phyloP scores from a whole-genome alignment of 2,797 vertebrate genomes.

The Lithobates pipiens region DNA sequence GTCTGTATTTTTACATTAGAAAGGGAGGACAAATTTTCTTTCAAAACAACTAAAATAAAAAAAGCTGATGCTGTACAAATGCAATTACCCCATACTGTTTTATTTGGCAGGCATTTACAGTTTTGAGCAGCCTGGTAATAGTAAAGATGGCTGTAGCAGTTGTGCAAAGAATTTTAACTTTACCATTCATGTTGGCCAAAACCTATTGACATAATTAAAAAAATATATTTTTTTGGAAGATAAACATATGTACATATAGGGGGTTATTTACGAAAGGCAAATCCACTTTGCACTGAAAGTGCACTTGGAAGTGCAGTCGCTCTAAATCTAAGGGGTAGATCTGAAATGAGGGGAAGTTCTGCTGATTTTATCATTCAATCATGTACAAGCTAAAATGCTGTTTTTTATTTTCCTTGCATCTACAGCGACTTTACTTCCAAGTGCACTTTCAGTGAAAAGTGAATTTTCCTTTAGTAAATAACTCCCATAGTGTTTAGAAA shows the following conservation, averaged over 20 bases:
- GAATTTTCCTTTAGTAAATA: too few relatives aligned
- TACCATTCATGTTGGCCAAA: background rate
- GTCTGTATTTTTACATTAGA: slow-evolving; percentile 15
- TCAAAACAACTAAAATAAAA: background rate
- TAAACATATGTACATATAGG: background rate
- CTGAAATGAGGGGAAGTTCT: too few relatives aligned
- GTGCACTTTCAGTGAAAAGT: too few relatives aligned
- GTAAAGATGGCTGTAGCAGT: background rate
- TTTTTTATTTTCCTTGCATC: too few relatives aligned
- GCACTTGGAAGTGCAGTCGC: too few relatives aligned
- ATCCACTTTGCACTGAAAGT: too few relatives aligned
- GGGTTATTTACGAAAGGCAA: too few relatives aligned
- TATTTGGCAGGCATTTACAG: slow-evolving; percentile 21
- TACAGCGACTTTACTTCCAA: too few relatives aligned
- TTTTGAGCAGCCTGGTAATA: slow-evolving; percentile 5
- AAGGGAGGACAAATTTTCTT: background rate
- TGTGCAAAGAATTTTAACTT: background rate
- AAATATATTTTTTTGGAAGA: background rate
- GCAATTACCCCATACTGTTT: slow-evolving; percentile 6
- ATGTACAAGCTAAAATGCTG: too few relatives aligned
- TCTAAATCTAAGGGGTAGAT: too few relatives aligned
- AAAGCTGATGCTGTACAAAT: slow-evolving; percentile 12
- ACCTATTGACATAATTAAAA: background rate
- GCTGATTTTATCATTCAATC: too few relatives aligned
- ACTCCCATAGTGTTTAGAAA: background rate